phyloP scores from a whole-genome alignment of 2,888 invertebrate species.

The Didymodactylos carnosus region DNA sequence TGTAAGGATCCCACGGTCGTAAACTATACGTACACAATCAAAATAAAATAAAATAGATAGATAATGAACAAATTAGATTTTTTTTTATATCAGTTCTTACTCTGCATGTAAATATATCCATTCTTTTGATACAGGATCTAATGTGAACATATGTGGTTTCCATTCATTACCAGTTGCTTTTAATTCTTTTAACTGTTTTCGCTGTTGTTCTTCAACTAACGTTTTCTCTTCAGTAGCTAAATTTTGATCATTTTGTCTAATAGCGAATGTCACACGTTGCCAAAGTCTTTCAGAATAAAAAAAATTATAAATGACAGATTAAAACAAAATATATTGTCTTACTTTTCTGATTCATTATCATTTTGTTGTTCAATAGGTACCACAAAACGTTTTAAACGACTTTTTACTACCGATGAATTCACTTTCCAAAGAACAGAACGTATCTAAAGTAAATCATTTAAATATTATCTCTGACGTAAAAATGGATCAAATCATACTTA shows the following conservation, averaged over 20 bases:
- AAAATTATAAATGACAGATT: not conserved
- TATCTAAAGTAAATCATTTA: not conserved
- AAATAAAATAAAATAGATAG: not conserved
- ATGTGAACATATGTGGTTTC: constrained; percentile 53
- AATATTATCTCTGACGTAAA: not conserved
- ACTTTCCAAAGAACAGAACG: constrained; percentile 45
- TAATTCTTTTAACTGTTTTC: constrained; percentile 51
- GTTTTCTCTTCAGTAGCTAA: constrained; percentile 79
- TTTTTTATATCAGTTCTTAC: constrained; percentile 25
- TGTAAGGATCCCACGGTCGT: constrained; percentile 66
- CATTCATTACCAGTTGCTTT: constrained; percentile 48
- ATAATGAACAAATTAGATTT: not conserved
- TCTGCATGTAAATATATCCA: constrained; percentile 61
- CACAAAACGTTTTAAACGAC: constrained; percentile 54
- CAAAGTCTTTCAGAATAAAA: constrained; percentile 43
- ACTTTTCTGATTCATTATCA: constrained; percentile 61
- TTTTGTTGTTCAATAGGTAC: constrained; percentile 58
- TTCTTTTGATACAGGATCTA: constrained; percentile 39
- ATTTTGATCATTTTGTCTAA: constrained; percentile 58
- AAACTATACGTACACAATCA: constrained; percentile 35
- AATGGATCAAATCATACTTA: constrained; percentile 31
- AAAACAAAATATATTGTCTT: not conserved
- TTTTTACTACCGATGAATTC: constrained; percentile 47
- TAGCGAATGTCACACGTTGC: constrained; percentile 65
- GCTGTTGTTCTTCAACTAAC: constrained; percentile 63